Base-by-base conservation (phyloP, 2,797 vertebrate species). In the Apogon talboti region DNA sequence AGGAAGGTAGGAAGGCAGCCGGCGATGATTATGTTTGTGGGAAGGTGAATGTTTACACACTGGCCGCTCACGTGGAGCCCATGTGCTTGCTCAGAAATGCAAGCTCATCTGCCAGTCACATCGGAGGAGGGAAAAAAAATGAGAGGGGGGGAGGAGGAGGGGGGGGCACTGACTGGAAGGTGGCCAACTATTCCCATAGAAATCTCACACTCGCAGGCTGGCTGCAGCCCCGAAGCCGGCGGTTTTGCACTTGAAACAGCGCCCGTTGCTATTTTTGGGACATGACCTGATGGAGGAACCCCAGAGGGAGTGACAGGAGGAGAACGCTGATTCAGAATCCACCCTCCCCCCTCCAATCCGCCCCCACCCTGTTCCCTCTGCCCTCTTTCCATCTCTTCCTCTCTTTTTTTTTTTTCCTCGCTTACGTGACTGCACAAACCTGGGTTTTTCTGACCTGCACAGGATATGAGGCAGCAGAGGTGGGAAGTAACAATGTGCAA, bases 231-330 rank as follows among this genome's bases (percentile, higher is more conserved):
- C 83, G 92, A 96, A 96, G 95, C 93, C 84, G 94, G 94, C 88
- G 90, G 93, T 95, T 96, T 95, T 96, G 94, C 93, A 92, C 94
- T 97, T 97, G 96, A 97, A 97, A 96, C 91, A 74, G 83, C 92
- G 95, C 96, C 95, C 95, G 92, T 80, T 95, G 94, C 95, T 98
- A 98, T 98, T 98, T 94, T 95, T 96, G 94, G 95, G 94, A 94
- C 87, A 84, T 98, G 96, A 97, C 95, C 95, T 94, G 95, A 94
- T 92, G 94, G 93, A 94, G 93, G 93, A 96, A 95, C 92, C 95
- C 96, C 95, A 95, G 81, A 92, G 95, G 94, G 96, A 96, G 94
- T 85, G 87, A 90, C 92, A 92, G 83, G 84, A 91, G 88, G 84
- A 89, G 83, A 90, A 90, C 84, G 84, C 91, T 82, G 88, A 93